These are phyloP conservation scores for Macquaria australasica DNA, from an alignment of 2,113 vertebrate genomes.

Conservation along the genomic window DNA sequence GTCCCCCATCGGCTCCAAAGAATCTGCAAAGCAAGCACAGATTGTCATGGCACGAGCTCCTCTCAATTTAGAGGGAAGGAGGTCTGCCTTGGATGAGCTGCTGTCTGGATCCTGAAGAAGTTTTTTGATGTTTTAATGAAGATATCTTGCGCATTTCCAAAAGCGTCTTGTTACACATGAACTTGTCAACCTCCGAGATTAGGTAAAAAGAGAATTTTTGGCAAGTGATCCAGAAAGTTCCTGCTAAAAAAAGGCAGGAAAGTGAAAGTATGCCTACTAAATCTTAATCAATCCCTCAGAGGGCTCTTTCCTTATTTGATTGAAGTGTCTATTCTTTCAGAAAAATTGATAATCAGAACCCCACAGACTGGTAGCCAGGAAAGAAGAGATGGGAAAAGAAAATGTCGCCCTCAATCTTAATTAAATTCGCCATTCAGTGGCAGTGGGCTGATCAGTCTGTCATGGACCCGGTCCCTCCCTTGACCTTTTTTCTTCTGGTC, in stretches of 20 bases:
- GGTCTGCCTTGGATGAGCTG: constrained; percentile 64
- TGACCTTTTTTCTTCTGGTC: constrained; percentile 77
- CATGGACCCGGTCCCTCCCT: constrained; percentile 56
- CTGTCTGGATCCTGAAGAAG: constrained; percentile 53
- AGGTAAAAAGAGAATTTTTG: constrained; percentile 74
- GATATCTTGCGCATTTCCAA: constrained; percentile 58
- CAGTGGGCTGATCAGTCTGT: constrained; percentile 50
- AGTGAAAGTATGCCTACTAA: constrained; percentile 62
- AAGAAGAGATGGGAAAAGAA: constrained; percentile 41
- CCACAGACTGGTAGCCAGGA: constrained; percentile 36
- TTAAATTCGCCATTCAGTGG: constrained; percentile 66
- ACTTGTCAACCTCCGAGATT: constrained; percentile 62
- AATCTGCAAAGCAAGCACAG: constrained; percentile 80
- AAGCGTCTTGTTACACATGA: constrained; percentile 58
- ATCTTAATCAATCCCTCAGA: constrained; percentile 63
- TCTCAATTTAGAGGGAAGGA: constrained; percentile 67
- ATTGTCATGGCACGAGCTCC: constrained; percentile 61
- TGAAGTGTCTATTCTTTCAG: constrained; percentile 69
- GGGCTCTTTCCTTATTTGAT: constrained; percentile 52
- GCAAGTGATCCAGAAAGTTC: constrained; percentile 67
- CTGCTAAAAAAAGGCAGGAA: constrained; percentile 37
- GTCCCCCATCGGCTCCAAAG: constrained; percentile 64
- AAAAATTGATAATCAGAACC: constrained; percentile 75
- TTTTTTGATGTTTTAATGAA: constrained; percentile 79
- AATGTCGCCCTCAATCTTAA: constrained; percentile 78